Percentiles rank a stretch among this genome's conserved stretches.
These are phyloP conservation scores for Sebastes flavidus DNA, from an alignment of 2,797 vertebrate species.

Conservation along the genomic window DNA sequence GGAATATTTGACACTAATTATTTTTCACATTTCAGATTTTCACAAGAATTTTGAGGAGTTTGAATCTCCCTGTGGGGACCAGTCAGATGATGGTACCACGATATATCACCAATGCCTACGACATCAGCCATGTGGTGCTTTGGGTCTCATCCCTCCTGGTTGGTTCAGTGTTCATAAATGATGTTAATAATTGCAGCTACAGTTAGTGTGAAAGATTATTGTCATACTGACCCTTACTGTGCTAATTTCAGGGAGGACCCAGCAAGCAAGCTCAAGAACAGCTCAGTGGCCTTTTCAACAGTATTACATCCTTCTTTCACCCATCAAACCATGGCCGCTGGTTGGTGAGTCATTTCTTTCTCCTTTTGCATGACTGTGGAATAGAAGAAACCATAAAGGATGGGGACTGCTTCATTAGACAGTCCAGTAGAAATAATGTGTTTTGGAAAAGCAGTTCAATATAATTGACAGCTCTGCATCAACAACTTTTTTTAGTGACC, in stretches of 20 bases:
- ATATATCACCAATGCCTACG: slow-evolving; percentile 93
- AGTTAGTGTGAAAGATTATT: neutral
- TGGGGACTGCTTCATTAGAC: neutral
- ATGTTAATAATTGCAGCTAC: neutral
- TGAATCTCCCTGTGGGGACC: slow-evolving; percentile 97
- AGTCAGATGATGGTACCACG: slow-evolving; percentile 93
- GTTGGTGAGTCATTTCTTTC: slow-evolving; percentile 87
- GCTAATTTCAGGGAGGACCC: slow-evolving; percentile 89
- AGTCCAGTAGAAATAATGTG: neutral
- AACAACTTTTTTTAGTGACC: neutral
- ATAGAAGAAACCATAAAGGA: neutral
- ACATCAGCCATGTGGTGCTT: slow-evolving; percentile 93
- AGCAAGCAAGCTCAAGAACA: slow-evolving; percentile 95
- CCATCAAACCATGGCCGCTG: slow-evolving; percentile 98
- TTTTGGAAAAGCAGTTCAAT: neutral
- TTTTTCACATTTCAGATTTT: slow-evolving; percentile 87
- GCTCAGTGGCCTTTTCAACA: slow-evolving; percentile 94
- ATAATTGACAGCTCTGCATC: neutral
- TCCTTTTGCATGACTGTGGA: neutral
- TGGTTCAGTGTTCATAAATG: slow-evolving; percentile 41
- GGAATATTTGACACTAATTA: neutral
- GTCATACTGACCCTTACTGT: neutral
- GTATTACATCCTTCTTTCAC: slow-evolving; percentile 96
- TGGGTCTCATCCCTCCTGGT: slow-evolving; percentile 98
- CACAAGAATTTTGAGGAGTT: slow-evolving; percentile 93